A percentile compares a stretch with the other conserved stretches of the same genome.
Conservation (phyloP, 2,113 vertebrate species). For the Myrmophylax atrothorax region DNA sequence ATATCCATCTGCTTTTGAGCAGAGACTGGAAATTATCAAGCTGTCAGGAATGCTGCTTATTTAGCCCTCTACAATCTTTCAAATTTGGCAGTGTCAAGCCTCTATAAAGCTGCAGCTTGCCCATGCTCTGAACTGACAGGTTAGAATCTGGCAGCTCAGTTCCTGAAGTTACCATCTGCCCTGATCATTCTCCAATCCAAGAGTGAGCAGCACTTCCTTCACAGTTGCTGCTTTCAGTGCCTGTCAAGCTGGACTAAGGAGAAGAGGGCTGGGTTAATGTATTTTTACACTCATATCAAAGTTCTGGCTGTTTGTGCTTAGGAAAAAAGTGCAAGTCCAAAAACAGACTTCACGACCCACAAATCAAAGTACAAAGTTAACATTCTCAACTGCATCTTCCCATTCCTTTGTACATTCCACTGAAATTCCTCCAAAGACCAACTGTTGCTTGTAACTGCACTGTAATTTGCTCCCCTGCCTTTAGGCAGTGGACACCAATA, state of each 20-base stretch:
- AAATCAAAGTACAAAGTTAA: not conserved
- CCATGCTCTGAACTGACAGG: constrained; percentile 35
- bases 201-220: not conserved
- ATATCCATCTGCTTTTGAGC: constrained; percentile 46
- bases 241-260: not conserved
- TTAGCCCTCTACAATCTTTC: constrained; percentile 31
- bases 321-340: not conserved
- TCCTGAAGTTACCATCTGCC: constrained; percentile 28
- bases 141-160: not conserved
- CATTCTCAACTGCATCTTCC: not conserved
- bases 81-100: constrained; percentile 42
- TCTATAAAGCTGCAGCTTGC: constrained; percentile 29
- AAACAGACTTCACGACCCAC: not conserved
- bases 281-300: not conserved
- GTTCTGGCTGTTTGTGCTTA: not conserved
- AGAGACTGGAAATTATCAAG: constrained; percentile 42
- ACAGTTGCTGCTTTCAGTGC: not conserved
- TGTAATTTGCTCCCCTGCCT: not conserved
- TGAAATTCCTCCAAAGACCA: not conserved
- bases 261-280: not conserved
- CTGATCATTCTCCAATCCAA: not conserved
- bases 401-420: not conserved
- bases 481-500: not conserved
- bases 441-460: not conserved
- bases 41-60: constrained; percentile 44